These are phyloP conservation scores for Coptodon rendalli DNA, from an alignment of 2,113 vertebrate species.

Conservation along the genomic window DNA sequence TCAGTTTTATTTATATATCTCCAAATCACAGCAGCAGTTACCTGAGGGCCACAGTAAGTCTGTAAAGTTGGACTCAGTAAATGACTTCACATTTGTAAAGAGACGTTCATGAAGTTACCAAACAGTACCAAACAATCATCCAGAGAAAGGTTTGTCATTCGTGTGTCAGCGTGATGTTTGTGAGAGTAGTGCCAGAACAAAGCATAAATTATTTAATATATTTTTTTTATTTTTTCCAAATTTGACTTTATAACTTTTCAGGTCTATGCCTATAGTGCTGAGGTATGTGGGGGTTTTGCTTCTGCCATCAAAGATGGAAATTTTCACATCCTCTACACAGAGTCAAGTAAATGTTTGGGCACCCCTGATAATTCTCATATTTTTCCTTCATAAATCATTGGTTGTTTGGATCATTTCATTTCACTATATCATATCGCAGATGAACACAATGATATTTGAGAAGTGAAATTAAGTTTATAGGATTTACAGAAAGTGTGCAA, in stretches of 20 bases:
- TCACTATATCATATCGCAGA: fast-evolving
- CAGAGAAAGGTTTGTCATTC: neutral
- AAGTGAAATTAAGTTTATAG: neutral
- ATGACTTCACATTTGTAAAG: neutral
- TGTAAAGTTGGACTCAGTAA: neutral
- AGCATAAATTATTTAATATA: fast-evolving
- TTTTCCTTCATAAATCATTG: fast-evolving
- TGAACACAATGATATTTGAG: fast-evolving
- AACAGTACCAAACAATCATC: neutral
- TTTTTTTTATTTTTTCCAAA: neutral
- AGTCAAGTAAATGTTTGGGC: neutral
- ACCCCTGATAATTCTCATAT: neutral
- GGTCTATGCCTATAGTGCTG: fast-evolving
- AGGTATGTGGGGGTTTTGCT: neutral
- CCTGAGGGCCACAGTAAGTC: neutral
- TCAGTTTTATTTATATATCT: neutral
- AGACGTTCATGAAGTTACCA: neutral
- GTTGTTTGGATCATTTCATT: neutral
- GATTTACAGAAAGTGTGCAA: neutral
- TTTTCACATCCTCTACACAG: neutral
- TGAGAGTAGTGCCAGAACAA: neutral
- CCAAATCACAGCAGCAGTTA: neutral
- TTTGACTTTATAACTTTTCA: neutral
- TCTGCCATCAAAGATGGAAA: too few relatives aligned
- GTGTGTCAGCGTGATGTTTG: neutral